Conservation (phyloP, 1,140 invertebrate genomes). For the Trichomalopsis sarcophagae region DNA sequence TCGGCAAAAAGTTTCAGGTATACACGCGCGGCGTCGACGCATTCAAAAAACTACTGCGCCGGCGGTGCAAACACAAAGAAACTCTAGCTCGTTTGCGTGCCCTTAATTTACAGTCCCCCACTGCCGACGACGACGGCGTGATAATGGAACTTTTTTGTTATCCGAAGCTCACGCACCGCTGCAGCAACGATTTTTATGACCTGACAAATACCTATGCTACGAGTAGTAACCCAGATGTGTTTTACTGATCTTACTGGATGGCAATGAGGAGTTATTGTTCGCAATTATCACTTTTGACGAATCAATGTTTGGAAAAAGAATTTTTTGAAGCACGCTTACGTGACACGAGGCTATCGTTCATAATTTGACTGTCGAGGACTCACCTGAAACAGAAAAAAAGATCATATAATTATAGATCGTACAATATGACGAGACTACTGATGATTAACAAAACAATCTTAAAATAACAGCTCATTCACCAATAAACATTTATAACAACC, state of each 20-base stretch:
- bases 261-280: too few relatives aligned
- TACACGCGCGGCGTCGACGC: not conserved
- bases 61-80: not conserved
- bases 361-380: not conserved
- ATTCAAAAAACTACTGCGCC: not conserved
- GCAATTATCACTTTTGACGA: not conserved
- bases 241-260: too few relatives aligned
- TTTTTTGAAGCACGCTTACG: not conserved
- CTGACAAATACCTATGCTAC: not conserved
- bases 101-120: constrained; percentile 7
- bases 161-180: not conserved
- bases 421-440: too few relatives aligned
- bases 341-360: not conserved
- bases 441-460: too few relatives aligned
- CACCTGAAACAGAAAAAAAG: constrained; percentile 23
- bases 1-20: not conserved
- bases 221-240: not conserved
- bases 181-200: not conserved
- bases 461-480: not conserved
- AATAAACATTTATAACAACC: too few relatives aligned
- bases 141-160: constrained; percentile 19
- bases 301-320: not conserved
- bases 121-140: not conserved
- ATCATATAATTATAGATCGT: not conserved
- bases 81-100: not conserved